Evolutionary conservation across 1,140 invertebrate species (phyloP).

Genomic region (Cyphomyrmex costatus): DNA sequence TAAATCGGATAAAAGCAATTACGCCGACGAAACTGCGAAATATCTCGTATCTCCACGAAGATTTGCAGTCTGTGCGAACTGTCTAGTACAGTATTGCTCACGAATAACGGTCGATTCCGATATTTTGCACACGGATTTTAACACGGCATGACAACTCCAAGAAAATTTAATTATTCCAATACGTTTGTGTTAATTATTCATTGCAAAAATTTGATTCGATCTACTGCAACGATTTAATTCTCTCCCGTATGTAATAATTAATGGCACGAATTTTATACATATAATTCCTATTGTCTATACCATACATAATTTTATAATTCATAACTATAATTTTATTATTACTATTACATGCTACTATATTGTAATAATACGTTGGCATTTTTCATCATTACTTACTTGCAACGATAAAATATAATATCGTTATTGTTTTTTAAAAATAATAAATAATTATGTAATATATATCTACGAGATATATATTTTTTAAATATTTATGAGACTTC

Average conservation of each 20-base stretch:
- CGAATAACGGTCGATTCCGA: conserved; percentile 14
- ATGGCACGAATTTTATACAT: not conserved
- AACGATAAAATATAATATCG: not conserved
- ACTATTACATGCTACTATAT: not conserved
- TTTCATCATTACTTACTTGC: not conserved
- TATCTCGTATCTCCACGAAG: conserved; percentile 57
- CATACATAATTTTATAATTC: not conserved
- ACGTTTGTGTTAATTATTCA: not conserved
- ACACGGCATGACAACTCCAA: not conserved
- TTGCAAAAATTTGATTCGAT: not conserved
- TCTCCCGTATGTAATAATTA: not conserved
- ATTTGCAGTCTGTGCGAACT: conserved; percentile 35
- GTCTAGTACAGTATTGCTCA: conserved; percentile 43
- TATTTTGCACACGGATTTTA: not conserved
- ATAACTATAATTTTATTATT: not conserved
- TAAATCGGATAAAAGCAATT: conserved; percentile 66
- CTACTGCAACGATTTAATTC: not conserved
- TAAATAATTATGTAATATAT: not conserved
- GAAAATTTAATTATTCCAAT: not conserved
- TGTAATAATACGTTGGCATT: not conserved
- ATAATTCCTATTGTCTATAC: not conserved
- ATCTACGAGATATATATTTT: not conserved
- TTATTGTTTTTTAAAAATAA: no score
- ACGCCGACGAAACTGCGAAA: conserved; percentile 58
- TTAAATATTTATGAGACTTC: not conserved